Evolutionary conservation across 1,140 invertebrate genomes (phyloP), one percentile per base, ranked within the genome.

Genomic region (Eupeodes corollae): DNA sequence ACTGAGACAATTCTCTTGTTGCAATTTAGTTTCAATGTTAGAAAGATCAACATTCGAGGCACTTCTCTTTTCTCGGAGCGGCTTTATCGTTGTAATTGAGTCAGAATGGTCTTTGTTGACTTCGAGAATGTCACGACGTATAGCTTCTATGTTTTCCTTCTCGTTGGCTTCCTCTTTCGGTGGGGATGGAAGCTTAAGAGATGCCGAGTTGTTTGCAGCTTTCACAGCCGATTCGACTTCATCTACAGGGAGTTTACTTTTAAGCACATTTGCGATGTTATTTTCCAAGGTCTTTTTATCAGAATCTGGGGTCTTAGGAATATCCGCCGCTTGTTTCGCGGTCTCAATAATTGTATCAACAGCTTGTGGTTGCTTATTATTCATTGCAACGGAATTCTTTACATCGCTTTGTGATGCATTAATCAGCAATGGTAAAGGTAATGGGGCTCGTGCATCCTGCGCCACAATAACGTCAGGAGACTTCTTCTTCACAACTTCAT

Each of bases 91-190:
- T 6, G 45, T 39, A 10, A 38, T 13, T 8, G 40, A 13, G 3
- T 42, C 40, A 3, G 12, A 13, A 5, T 42, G 11, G 35, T 38
- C 13, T 51, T n/a, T 39, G 16, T 54, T 53, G 8, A 61, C 35
- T 8, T 65, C 52, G 21, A 67, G 44, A 43, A 67, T 42, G 21
- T 67, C 63, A 0, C 63, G 44, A 5, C 63, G 46, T 31, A 67
- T 67, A 16, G 63, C 59, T 33, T 67, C 63, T 1, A 67, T 54
- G 43, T 64, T 67, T 6, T 55, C 56, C 9, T 51, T 52, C 6
- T 56, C 52, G 18, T 33, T 49, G 1, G 54, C 42, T 43, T 21
- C 9, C 12, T 43, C 21, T 43, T 34, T 53, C 52, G n/a, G 46
- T 57, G 6, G 30, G 39, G 44, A 26, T 38, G 41, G 30, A 11